Evolutionary conservation across 2,797 vertebrate genomes (phyloP), one percentile per base, ranked within the genome.

Genomic region (Podargus strigoides): DNA sequence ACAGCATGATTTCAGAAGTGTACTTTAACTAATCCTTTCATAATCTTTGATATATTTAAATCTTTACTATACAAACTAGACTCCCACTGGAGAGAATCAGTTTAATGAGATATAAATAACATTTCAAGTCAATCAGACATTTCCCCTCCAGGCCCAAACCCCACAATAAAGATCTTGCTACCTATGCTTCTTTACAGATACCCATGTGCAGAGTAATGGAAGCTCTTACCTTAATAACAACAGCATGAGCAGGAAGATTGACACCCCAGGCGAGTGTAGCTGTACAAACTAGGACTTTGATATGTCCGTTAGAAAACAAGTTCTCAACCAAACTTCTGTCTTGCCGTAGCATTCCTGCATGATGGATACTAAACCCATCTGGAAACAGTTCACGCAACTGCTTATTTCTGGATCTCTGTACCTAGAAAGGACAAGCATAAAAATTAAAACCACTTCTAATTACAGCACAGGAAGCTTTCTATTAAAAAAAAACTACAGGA

Each of bases 231-330:
- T 99, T 99, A 98, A 99, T 99, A 97, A 99, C 98, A 94, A 99
- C 99, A 36, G 99, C 99, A 70, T 99, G 99, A 55, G 99, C 99
- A 18, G 99, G 99, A 95, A 99, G 98, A 98, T 99, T 99, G 95
- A 99, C 99, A 85, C 99, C 99, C 99, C 99, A 99, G 96, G 99
- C 99, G 32, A 99, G 98, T 0, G 99, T 99, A 76, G 99, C 99
- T 41, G 99, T 99, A 68, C 98, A 99, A 85, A 99, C 98, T 32
- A 99, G 97, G 53, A 99, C 99, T 98, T 99, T 99, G 66, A 99
- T 97, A 96, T 99, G 98, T 21, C 99, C 99, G 79, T 98, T 98
- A 74, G 99, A 99, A 98, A 99, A 99, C 97, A 99, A 98, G 97
- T 94, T 99, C 97, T 99, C 99, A 98, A 99, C 99, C 92, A 99